These are phyloP conservation scores for Limulus polyphemus DNA, from an alignment of 2,888 invertebrate species.

Conservation along the genomic window DNA sequence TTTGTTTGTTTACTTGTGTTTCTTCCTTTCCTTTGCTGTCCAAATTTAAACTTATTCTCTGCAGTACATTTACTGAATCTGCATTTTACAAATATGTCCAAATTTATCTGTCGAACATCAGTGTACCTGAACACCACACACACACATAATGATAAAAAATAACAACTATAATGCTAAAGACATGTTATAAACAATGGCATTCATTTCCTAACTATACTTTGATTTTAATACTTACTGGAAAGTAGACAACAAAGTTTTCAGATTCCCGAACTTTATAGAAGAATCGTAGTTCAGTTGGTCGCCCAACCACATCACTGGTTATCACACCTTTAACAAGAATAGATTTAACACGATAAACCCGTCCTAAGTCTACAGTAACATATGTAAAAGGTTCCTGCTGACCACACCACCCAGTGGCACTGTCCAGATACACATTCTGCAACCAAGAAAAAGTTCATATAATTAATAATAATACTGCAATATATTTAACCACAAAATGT, in stretches of 20 bases:
- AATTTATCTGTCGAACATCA: no score
- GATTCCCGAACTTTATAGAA: conserved; percentile 90
- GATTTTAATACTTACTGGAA: conserved; percentile 47
- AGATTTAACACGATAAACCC: conserved; percentile 71
- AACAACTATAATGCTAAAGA: background rate
- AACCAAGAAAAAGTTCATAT: conserved; percentile 1
- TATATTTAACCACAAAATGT: no score
- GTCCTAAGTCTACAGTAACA: conserved; percentile 85
- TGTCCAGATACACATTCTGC: conserved; percentile 67
- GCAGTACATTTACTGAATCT: no score
- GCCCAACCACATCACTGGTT: conserved; percentile 84
- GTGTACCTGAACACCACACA: no score
- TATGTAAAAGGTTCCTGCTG: conserved; percentile 85
- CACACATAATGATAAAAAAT: conserved; percentile 4
- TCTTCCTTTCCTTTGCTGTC: no score
- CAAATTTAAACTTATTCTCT: no score
- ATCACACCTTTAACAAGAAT: conserved; percentile 88
- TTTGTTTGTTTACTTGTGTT: no score
- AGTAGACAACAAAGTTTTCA: conserved; percentile 92
- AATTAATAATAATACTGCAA: conserved; percentile 12
- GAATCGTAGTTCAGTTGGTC: conserved; percentile 90
- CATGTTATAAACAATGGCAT: background rate
- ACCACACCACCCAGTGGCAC: conserved; percentile 91
- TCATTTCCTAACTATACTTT: background rate
- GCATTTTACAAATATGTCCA: no score